phyloP scores from a whole-genome alignment of 2,888 invertebrate species.

The Acronicta leporina region DNA sequence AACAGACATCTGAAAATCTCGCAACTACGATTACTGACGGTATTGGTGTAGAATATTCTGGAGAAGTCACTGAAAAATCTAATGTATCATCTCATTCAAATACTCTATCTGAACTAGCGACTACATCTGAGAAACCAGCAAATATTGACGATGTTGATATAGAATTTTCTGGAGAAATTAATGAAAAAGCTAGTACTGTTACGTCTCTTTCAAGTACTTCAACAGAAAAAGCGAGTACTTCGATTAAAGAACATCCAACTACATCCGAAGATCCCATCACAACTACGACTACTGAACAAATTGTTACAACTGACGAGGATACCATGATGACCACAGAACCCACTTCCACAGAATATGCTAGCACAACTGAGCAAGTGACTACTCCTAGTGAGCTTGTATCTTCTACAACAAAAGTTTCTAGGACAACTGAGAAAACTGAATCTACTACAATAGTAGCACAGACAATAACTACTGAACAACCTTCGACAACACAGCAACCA shows the following conservation, averaged over 20 bases:
- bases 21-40: neutral
- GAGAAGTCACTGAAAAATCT: neutral
- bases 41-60: too few relatives aligned
- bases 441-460: too few relatives aligned
- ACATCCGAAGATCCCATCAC: too few relatives aligned
- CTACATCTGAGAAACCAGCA: neutral
- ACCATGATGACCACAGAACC: neutral
- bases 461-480: neutral
- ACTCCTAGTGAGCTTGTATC: neutral
- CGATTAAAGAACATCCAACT: too few relatives aligned
- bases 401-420: too few relatives aligned
- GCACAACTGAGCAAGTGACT: neutral
- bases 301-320: neutral
- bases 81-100: neutral
- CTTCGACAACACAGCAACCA: too few relatives aligned
- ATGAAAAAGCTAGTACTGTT: neutral
- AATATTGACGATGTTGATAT: conserved; percentile 4
- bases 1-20: neutral
- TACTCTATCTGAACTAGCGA: conserved; percentile 3
- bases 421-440: too few relatives aligned
- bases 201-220: neutral
- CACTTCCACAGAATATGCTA: neutral
- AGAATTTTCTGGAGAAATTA: neutral
- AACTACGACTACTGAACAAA: neutral
- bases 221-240: neutral